Evolutionary conservation across 2,888 invertebrate species (phyloP).

Genomic region (Xanthostigma xanthostigma): DNA sequence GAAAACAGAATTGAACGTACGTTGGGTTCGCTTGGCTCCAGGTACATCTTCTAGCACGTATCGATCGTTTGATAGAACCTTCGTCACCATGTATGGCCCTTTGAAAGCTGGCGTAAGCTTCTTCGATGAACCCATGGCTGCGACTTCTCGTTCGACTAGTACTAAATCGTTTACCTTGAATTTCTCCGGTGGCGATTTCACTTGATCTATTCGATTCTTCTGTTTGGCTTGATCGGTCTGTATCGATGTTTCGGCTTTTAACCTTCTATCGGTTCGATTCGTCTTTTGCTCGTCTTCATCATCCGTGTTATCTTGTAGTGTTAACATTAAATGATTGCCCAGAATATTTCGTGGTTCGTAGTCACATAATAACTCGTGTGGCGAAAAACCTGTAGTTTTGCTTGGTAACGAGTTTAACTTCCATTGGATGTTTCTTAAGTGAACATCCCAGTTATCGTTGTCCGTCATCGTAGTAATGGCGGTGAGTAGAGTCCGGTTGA

Average conservation of each 20-base stretch:
- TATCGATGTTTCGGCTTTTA: neutral
- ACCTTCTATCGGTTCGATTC: neutral
- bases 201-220: no score
- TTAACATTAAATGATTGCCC: neutral
- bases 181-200: neutral
- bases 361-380: neutral
- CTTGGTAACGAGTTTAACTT: no score
- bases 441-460: no score
- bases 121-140: constrained; percentile 10
- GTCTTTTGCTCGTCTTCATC: neutral
- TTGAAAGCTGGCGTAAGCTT: constrained; percentile 14
- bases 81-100: constrained; percentile 13
- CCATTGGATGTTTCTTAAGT: no score
- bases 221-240: neutral
- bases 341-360: neutral
- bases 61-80: constrained; percentile 12
- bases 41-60: constrained; percentile 15
- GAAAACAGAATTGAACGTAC: constrained; percentile 12
- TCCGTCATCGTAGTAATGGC: no score
- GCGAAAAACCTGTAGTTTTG: neutral
- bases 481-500: no score
- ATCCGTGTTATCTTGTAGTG: neutral
- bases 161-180: constrained; percentile 5
- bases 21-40: constrained; percentile 10
- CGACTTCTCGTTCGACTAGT: constrained; percentile 7